Conservation (phyloP, 2,113 vertebrate genomes). For the Tachysurus fulvidraco region DNA sequence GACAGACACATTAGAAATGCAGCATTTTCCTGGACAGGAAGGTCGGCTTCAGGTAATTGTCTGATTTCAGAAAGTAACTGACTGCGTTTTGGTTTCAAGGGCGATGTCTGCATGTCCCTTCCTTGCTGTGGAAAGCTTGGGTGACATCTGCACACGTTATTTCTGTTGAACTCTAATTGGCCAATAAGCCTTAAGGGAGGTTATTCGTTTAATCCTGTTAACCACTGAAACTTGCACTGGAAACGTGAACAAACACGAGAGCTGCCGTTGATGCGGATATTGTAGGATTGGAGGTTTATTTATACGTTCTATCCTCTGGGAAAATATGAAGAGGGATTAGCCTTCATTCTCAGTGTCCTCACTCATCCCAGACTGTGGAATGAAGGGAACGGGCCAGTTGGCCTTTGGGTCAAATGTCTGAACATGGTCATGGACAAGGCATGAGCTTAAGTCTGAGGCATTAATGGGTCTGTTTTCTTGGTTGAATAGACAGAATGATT, state of each 20-base stretch:
- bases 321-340: conserved; percentile 48
- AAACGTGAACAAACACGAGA: conserved; percentile 61
- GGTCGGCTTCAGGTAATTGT: neutral
- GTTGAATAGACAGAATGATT: neutral
- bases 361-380: conserved; percentile 48
- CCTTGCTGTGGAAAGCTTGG: conserved; percentile 15
- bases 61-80: neutral
- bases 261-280: conserved; percentile 36
- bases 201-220: conserved; percentile 67
- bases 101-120: neutral
- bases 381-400: conserved; percentile 63
- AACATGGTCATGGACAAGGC: conserved; percentile 66
- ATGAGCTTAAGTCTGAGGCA: neutral
- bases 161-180: conserved; percentile 42
- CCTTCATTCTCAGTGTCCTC: conserved; percentile 8
- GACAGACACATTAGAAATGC: no score
- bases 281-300: conserved; percentile 41
- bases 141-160: conserved; percentile 42
- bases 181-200: conserved; percentile 48
- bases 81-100: conserved; percentile 9
- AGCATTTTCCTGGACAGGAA: neutral
- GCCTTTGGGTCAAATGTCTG: conserved; percentile 66
- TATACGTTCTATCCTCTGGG: conserved; percentile 42
- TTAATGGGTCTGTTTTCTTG: neutral
- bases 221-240: conserved; percentile 29